Conservation (phyloP, 2,113 vertebrate species). For the pig (Sus scrofa) region T2T-Sscrofa CM000819.6:78845501-78846000, state of each 20-base stretch:
- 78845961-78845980: neutral
- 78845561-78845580: too few species aligned
- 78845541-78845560: too few species aligned
- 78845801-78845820: neutral
- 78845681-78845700: neutral
- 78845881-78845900: neutral
- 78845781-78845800: neutral
- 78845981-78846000: constrained; percentile 2
- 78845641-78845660: neutral
- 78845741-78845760: neutral
- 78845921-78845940: neutral
- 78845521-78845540: too few species aligned
- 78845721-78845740: neutral
- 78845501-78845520: too few species aligned
- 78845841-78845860: neutral
- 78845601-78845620: neutral
- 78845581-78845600: neutral
- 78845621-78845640: neutral
- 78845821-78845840: neutral
- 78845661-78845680: neutral
- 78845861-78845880: neutral
- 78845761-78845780: neutral
- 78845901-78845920: neutral
- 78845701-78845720: neutral
- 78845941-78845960: neutral